A percentile compares a stretch with the other conserved stretches of the same genome.
Evolutionary conservation across 2,113 vertebrate genomes (phyloP).

Genomic region (Hucho hucho): DNA sequence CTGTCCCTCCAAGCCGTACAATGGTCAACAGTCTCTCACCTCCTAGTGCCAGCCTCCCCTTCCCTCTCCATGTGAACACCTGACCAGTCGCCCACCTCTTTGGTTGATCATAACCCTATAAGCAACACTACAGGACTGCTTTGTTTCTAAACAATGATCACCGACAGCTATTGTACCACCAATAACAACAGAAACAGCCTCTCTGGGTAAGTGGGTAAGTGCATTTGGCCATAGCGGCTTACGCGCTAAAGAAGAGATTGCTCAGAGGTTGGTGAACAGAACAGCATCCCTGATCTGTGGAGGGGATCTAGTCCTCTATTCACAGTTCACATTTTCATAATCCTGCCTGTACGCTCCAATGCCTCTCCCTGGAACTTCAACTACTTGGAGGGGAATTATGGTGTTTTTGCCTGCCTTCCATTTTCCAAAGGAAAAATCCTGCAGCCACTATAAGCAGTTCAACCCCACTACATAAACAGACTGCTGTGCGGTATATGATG

Average conservation of each 20-base stretch:
- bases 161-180: background rate
- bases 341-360: background rate
- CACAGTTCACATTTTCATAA: background rate
- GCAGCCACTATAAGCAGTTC: no score
- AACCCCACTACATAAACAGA: no score
- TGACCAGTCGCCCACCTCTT: no score
- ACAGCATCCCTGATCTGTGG: background rate
- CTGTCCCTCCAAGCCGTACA: slow-evolving; percentile 11
- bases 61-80: background rate
- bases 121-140: background rate
- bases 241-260: background rate
- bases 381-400: background rate
- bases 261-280: background rate
- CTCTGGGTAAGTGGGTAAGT: background rate
- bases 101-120: background rate
- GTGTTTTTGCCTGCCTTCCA: background rate
- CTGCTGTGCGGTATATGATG: no score
- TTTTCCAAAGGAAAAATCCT: background rate
- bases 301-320: background rate
- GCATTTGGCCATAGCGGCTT: background rate
- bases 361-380: background rate
- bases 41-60: slow-evolving; percentile 8
- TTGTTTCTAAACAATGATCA: background rate
- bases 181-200: background rate
- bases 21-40: background rate